Evolutionary conservation across 2,113 vertebrate species (phyloP), one percentile per base, ranked within the genome.

Genomic region (Dinomys branickii): DNA sequence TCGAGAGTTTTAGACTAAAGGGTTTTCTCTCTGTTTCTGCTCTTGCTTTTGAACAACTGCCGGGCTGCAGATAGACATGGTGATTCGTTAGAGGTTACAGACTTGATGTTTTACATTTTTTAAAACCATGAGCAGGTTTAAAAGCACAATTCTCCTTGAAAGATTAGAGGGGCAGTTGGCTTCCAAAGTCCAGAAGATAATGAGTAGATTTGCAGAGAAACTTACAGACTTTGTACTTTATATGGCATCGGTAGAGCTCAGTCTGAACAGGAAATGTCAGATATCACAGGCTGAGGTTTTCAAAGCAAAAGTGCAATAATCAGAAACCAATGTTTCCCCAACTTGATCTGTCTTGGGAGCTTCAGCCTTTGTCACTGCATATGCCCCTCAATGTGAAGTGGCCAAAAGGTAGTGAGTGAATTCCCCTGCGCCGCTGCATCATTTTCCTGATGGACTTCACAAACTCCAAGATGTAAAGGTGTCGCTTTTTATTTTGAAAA

Each of bases 161-260:
- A 93, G 52, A 95, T 56, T 58, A 92, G 93, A 92, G 7, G 56
- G 54, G 22, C 63, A 56, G 26, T 56, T 95, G 87, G 65, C 61
- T 81, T 84, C 85, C 95, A 91, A 50, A 93, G 95, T 97, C 96
- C 61, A 75, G 84, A 61, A 52, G 59, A 47, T 89, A 78, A 88
- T 73, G 93, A 91, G 91, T 71, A 26, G 94, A 88, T 33, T 92
- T 61, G 69, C 92, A 94, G 96, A 80, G 90, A 71, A 96, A 98
- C 95, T 98, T 97, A 69, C 11, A 85, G 94, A 85, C 77, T 85
- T 95, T 58, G 90, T 75, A 98, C 97, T 98, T 97, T 35, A 73
- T 30, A 59, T 56, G 88, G 0, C 5, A 85, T 94, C 22, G 0
- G 58, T 52, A 96, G 52, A 56, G 63, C 80, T 47, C 87, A 13